Conservation (phyloP, 2,113 vertebrate species). For the Chaetops frenatus region DNA sequence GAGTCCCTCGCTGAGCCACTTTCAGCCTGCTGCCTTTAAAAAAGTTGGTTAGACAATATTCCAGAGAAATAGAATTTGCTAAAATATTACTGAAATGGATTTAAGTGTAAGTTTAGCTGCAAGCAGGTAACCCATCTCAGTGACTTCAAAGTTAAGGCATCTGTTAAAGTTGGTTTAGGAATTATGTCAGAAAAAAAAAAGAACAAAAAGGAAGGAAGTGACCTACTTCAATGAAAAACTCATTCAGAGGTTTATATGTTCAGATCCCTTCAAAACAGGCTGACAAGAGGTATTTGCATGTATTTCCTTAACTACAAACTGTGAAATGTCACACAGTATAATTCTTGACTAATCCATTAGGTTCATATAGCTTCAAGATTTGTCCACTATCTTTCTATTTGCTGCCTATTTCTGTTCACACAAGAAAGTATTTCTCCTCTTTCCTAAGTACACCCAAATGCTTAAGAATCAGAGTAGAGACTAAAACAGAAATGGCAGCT, state of each 20-base stretch:
- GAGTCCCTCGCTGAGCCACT: neutral
- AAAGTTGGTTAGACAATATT: neutral
- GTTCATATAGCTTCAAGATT: neutral
- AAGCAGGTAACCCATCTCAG: neutral
- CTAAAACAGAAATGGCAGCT: neutral
- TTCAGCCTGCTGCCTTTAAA: neutral
- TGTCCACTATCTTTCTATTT: neutral
- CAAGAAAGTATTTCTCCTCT: neutral
- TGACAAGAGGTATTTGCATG: conserved; percentile 14
- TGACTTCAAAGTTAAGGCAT: neutral
- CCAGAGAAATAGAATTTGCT: neutral
- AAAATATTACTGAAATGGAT: neutral
- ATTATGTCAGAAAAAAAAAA: neutral
- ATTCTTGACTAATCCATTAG: neutral
- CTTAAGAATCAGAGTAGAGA: neutral
- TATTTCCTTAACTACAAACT: conserved; percentile 13
- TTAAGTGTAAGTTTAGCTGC: neutral
- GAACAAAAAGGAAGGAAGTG: neutral
- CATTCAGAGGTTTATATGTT: neutral
- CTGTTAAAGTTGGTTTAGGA: neutral
- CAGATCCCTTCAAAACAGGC: neutral
- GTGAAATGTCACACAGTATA: neutral
- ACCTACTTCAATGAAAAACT: conserved; percentile 12
- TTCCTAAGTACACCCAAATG: neutral
- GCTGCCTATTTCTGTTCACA: neutral